These are phyloP conservation scores for Sinodicranocentrus sp. DNA, from an alignment of 2,888 invertebrate genomes.

Conservation along the genomic window DNA sequence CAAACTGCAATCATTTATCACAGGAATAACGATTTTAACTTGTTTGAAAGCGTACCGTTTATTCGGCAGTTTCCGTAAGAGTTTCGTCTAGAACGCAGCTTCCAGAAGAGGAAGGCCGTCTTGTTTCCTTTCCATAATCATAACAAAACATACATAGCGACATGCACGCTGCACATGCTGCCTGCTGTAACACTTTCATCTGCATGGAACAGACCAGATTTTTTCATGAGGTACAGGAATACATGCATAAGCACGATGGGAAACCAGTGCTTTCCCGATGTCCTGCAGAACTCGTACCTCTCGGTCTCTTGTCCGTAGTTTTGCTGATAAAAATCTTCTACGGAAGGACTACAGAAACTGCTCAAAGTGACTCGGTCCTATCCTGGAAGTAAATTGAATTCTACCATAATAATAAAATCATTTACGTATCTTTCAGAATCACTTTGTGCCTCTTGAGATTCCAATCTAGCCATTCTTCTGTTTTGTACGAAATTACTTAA, in stretches of 20 bases:
- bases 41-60: too few species aligned
- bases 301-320: not conserved
- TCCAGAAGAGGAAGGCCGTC: constrained; percentile 40
- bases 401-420: not conserved
- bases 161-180: constrained; percentile 28
- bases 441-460: constrained; percentile 26
- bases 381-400: too few species aligned
- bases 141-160: not conserved
- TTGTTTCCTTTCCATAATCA: not conserved
- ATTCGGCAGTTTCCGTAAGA: constrained; percentile 26
- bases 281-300: not conserved
- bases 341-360: not conserved
- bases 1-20: too few species aligned
- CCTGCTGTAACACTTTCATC: constrained; percentile 31
- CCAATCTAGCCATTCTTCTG: too few species aligned
- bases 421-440: constrained; percentile 16
- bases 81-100: constrained; percentile 28
- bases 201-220: constrained; percentile 25
- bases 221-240: not conserved
- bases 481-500: too few species aligned
- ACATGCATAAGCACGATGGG: not conserved
- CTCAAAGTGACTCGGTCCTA: constrained; percentile 8
- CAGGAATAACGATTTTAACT: too few species aligned
- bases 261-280: not conserved
- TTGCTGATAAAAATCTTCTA: constrained; percentile 8